These are phyloP conservation scores for Sinocyclocheilus anshuiensis DNA, from an alignment of 2,113 vertebrate species.

Conservation along the genomic window DNA sequence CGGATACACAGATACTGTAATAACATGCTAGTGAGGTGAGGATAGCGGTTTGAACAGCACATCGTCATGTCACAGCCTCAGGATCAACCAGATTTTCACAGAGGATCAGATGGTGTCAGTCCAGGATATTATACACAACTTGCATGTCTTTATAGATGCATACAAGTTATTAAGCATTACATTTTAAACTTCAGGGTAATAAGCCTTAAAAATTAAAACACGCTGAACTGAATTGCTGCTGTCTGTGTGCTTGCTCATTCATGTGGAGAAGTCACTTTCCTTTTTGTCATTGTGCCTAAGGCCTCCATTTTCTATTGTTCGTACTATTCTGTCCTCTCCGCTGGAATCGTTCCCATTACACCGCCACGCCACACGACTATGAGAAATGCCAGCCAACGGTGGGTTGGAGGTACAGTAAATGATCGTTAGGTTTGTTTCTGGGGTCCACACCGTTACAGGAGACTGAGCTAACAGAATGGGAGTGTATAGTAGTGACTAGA, in stretches of 20 bases:
- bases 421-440: slow-evolving; percentile 41
- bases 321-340: slow-evolving; percentile 1
- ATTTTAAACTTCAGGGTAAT: slow-evolving; percentile 34
- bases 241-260: slow-evolving; percentile 17
- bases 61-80: neutral
- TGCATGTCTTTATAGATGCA: slow-evolving; percentile 11
- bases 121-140: neutral
- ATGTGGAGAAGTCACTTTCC: slow-evolving; percentile 14
- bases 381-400: slow-evolving; percentile 22
- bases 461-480: neutral
- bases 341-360: slow-evolving; percentile 12
- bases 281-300: slow-evolving; percentile 25
- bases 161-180: neutral
- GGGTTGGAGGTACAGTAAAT: slow-evolving; percentile 36
- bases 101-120: neutral
- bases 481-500: neutral
- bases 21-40: neutral
- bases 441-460: slow-evolving; percentile 12
- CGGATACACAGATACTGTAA: neutral
- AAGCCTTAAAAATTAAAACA: slow-evolving; percentile 30
- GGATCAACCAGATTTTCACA: neutral
- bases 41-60: neutral
- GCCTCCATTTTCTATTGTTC: neutral
- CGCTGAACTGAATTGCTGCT: neutral
- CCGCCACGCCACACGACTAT: neutral